Evolutionary conservation across 2,888 invertebrate species (phyloP), one percentile per base, ranked within the genome.

Genomic region (Pristionchus mayeri): DNA sequence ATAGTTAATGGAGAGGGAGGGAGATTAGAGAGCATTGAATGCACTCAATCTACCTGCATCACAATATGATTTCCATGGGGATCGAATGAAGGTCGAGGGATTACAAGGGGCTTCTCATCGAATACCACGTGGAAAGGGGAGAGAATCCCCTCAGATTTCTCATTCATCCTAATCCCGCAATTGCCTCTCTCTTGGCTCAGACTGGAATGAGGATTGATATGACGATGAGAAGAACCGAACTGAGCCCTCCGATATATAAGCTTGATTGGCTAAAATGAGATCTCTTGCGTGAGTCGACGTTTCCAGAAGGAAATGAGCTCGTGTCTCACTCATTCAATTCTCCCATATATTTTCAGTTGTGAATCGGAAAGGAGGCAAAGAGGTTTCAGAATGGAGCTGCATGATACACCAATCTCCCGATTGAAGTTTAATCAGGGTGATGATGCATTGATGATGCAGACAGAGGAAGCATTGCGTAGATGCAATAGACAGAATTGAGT

Each of bases 301-400:
- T 71, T 71, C 71, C 71, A 71, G 40, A 44, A 71, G 71, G 71
- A 71, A 71, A 71, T 71, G 71, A 71, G 71, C 63, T 63, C 63
- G 63, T 44, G n/a, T 13, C 40, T 21, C 6, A 2, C 40, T 71
- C 71, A 71, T 71, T n/a, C 24, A 44, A 40, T 40, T 30, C 40
- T 71, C 71, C 34, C n/a, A 11, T n/a, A 40, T 44, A 6, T 71
- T 21, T 37, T 40, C n/a, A 71, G 71, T 71, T 71, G 40, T 40
- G 44, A 37, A 40, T 71, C 11, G 11, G 7, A 4, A 34, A 63
- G 30, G 63, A 63, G 30, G 27, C 24, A 34, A 0, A 18, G 40
- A 71, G 71, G 40, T 71, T 71, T 71, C 44, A 44, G 44, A 71
- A 71, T 71, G 21, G 44, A 24, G 44, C n/a, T 37, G 71, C n/a